Evolutionary conservation across 2,113 vertebrate species (phyloP), one percentile per base, ranked within the genome.

Genomic region (Irena cyanogastra): DNA sequence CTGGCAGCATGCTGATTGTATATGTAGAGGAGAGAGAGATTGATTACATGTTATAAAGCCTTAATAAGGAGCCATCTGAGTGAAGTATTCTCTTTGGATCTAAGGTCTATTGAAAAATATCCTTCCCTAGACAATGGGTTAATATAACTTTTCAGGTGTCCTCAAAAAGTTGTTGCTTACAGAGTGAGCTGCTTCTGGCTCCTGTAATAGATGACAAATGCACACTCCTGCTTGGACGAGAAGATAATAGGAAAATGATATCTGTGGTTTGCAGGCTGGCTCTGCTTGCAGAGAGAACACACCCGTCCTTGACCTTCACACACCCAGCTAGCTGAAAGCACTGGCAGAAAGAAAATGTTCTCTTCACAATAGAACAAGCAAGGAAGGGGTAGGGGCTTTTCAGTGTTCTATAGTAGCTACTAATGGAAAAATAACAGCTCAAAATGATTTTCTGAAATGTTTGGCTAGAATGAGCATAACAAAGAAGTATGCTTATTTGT

Each of bases 371-470:
- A 71, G 76, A 33, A 64, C 10, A 91, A 17, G 28, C 28, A 63
- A 66, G 39, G 28, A 41, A 24, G 7, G 50, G 12, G 45, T n/a
- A 42, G 60, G 20, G 56, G 39, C 19, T 68, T 91, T 60, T 42
- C 23, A 44, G 37, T 72, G 23, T 49, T 76, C n/a, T 65, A 0
- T 31, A 84, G 47, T 33, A 45, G 19, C 33, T 52, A 45, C 39
- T 91, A 65, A 78, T 89, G 59, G 70, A 89, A 84, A 95, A 93
- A 64, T 47, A 85, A 12, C 24, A 53, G 76, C 18, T 57, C 7
- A 61, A 78, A 82, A 50, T 70, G 37, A 20, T 61, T 70, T 57
- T 77, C 31, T 8, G 18, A 77, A 80, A 53, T 53, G 14, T 83
- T 83, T 11, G 1, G 3, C 11, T 31, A 59, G n/a, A 89, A 89